A percentile compares a stretch with the other conserved stretches of the same genome.
phyloP scores from a whole-genome alignment of 2,113 vertebrate species.

The Parotia lawesii region DNA sequence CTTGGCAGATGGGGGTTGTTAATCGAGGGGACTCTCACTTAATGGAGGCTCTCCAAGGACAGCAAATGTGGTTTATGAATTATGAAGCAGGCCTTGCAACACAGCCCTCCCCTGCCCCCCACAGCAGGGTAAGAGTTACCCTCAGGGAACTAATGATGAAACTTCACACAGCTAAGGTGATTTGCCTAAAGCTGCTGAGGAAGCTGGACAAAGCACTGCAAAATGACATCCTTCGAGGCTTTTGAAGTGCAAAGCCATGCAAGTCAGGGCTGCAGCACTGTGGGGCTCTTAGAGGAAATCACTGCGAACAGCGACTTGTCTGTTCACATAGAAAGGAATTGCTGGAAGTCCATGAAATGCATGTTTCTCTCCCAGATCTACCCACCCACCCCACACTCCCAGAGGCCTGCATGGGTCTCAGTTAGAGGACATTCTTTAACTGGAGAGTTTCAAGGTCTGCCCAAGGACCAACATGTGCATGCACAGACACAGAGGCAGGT shows the following conservation, averaged over 20 bases:
- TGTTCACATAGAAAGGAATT: background rate
- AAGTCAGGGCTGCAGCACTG: background rate
- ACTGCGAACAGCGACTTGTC: fast-evolving
- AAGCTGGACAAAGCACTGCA: background rate
- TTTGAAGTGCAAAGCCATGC: background rate
- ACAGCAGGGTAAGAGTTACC: background rate
- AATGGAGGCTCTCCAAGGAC: background rate
- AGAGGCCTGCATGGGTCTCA: background rate
- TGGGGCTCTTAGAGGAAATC: background rate
- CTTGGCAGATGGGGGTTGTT: background rate
- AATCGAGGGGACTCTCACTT: background rate
- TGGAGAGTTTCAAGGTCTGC: background rate
- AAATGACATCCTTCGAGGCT: background rate
- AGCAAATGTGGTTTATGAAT: background rate
- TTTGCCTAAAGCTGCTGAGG: conserved; percentile 38
- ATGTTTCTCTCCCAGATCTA: background rate
- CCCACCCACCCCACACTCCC: background rate
- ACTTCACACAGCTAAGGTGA: background rate
- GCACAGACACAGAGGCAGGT: background rate
- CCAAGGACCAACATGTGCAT: background rate
- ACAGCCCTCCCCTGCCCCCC: background rate
- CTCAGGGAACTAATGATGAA: conserved; percentile 3
- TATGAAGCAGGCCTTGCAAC: fast-evolving
- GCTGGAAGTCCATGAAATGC: background rate
- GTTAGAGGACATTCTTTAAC: background rate